Percentiles rank a stretch among this genome's conserved stretches.
phyloP scores from a whole-genome alignment of 2,113 vertebrate species.

The Tyrannus savana region DNA sequence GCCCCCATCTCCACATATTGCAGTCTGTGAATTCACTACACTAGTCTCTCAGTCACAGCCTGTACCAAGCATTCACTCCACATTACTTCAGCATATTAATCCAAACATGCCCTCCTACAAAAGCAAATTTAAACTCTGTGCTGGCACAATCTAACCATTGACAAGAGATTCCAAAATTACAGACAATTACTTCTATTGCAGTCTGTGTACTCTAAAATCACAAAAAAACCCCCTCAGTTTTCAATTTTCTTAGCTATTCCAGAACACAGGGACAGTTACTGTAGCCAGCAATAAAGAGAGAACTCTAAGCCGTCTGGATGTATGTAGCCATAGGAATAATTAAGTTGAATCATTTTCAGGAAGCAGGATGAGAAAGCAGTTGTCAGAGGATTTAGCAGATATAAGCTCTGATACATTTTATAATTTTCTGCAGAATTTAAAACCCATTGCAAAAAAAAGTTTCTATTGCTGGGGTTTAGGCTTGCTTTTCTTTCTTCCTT shows the following conservation, averaged over 20 bases:
- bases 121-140: background rate
- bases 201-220: background rate
- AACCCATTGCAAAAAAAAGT: background rate
- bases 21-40: background rate
- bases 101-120: background rate
- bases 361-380: conserved; percentile 12
- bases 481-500: background rate
- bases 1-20: background rate
- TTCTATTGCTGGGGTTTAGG: background rate
- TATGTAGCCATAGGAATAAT: conserved; percentile 19
- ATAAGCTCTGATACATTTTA: conserved; percentile 18
- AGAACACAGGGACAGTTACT: conserved; percentile 21
- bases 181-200: background rate
- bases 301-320: background rate
- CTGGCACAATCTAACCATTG: background rate
- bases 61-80: background rate
- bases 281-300: background rate
- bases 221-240: background rate
- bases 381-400: conserved; percentile 29
- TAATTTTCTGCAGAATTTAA: conserved; percentile 26
- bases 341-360: conserved; percentile 48
- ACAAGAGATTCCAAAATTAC: background rate
- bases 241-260: background rate
- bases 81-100: background rate
- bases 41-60: background rate